Conservation (phyloP, 2,113 vertebrate species). For the Nycticebus coucang region DNA sequence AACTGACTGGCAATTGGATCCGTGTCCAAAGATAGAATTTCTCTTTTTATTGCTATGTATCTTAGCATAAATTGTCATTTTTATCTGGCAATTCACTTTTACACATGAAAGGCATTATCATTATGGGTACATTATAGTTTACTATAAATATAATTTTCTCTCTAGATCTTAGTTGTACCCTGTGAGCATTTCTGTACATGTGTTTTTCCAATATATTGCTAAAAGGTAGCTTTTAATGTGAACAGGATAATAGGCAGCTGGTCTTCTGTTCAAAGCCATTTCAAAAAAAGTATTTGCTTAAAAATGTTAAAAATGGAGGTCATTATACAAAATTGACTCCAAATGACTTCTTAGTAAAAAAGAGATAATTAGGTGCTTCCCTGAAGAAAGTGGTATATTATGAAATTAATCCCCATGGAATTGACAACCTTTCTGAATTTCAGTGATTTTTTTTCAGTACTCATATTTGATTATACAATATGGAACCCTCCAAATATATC, state of each 20-base stretch:
- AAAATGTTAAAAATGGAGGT: constrained; percentile 76
- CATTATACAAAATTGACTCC: constrained; percentile 81
- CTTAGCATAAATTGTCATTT: constrained; percentile 15
- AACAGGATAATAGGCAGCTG: constrained; percentile 38
- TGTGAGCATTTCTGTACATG: constrained; percentile 24
- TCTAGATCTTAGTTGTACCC: not conserved
- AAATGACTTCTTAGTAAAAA: constrained; percentile 79
- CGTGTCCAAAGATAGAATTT: not conserved
- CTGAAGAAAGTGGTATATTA: constrained; percentile 82
- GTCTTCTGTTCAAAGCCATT: constrained; percentile 58
- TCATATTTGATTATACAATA: constrained; percentile 80
- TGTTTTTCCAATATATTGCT: constrained; percentile 33
- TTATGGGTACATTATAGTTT: not conserved
- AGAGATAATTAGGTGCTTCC: constrained; percentile 81
- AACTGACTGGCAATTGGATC: not conserved
- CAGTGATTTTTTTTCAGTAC: constrained; percentile 82
- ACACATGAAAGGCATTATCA: constrained; percentile 9
- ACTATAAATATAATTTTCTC: constrained; percentile 27
- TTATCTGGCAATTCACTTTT: not conserved
- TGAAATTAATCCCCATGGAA: constrained; percentile 83
- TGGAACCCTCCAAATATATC: constrained; percentile 82
- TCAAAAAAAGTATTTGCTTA: constrained; percentile 44
- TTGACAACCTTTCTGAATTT: constrained; percentile 82
- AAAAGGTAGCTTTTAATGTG: constrained; percentile 52
- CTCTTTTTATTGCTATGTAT: not conserved